Base-by-base conservation (phyloP, 2,888 invertebrate genomes). In the Euzetes globulus region DNA sequence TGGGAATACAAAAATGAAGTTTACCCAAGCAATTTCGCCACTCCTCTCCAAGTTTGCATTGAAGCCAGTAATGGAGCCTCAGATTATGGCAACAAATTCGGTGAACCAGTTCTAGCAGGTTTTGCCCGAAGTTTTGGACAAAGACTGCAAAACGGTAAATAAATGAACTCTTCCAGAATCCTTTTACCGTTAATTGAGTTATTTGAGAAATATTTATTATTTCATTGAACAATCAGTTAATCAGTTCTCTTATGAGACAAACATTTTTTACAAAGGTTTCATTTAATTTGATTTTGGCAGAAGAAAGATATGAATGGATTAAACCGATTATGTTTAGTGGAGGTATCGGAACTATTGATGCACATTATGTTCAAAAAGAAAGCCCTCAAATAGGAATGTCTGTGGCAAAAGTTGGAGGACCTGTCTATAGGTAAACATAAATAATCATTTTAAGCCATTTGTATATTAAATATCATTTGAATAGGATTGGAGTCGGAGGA, bases 251-350 rank as follows among this genome's bases (percentile, higher is more conserved):
- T 6, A 47, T 72, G 72, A 4, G 17, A n/a, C n/a, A n/a, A n/a
- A n/a, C n/a, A n/a, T n/a, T n/a, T n/a, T n/a, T 65, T 50, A 29
- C 27, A 47, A 52, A 52, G 17, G 19, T 27, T 50, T 50, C 1
- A n/a, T 5, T 50, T 19, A n/a, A 60, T 15, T 41, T 71, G 13
- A 50, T 37, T 58, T 11, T 29, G 5, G 15, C 5, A 75, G 73
- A 74, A 5, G 86, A 88, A 77, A 86, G 95, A 75, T 88, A 91
- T 74, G 98, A 99, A 83, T 99, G 92, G 86, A 90, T 98, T 15
- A 99, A 99, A 81, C 98, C 98, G 0, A 97, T 99, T 76, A 97
- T 99, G 97, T 98, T 99, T 81, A 96, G 94, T 80, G 98, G 91
- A 68, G 97, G 98, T 33, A 87, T 98, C 77, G 98, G 98, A 2